Conservation (phyloP, 2,888 invertebrate genomes). For the Amblyjoppa fuscipennis region DNA sequence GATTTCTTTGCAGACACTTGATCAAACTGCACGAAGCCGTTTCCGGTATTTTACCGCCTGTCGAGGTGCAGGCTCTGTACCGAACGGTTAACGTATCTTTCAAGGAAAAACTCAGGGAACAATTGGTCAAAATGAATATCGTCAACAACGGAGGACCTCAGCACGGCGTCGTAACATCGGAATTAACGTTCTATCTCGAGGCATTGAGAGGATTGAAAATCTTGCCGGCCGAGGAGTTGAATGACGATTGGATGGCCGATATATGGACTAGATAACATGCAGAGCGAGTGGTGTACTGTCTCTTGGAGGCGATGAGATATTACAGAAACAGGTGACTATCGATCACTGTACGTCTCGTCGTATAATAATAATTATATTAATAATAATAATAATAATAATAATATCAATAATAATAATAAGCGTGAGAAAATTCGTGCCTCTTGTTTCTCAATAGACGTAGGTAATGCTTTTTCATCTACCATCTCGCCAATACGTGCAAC, state of each 20-base stretch:
- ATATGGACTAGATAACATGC: slow-evolving; percentile 91
- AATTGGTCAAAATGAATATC: slow-evolving; percentile 94
- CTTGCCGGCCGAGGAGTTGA: slow-evolving; percentile 90
- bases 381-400: neutral
- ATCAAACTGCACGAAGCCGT: slow-evolving; percentile 97
- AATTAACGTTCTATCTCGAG: slow-evolving; percentile 95
- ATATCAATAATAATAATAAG: neutral
- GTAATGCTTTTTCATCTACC: slow-evolving; percentile 8
- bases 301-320: slow-evolving; percentile 81
- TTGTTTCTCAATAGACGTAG: neutral
- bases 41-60: slow-evolving; percentile 92
- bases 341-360: slow-evolving; percentile 18
- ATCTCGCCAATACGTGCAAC: slow-evolving; percentile 29
- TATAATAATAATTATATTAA: slow-evolving; percentile 2
- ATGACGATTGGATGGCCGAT: slow-evolving; percentile 92
- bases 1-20: slow-evolving; percentile 89
- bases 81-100: slow-evolving; percentile 94
- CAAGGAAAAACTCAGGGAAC: slow-evolving; percentile 94
- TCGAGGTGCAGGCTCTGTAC: slow-evolving; percentile 92
- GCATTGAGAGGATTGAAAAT: slow-evolving; percentile 93
- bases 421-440: neutral
- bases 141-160: slow-evolving; percentile 98
- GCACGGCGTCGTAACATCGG: slow-evolving; percentile 97
- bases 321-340: slow-evolving; percentile 70
- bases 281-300: slow-evolving; percentile 84